Percentiles rank a stretch among this genome's conserved stretches.
Evolutionary conservation across 2,797 vertebrate genomes (phyloP).

Genomic region (Ciconia nigra): DNA sequence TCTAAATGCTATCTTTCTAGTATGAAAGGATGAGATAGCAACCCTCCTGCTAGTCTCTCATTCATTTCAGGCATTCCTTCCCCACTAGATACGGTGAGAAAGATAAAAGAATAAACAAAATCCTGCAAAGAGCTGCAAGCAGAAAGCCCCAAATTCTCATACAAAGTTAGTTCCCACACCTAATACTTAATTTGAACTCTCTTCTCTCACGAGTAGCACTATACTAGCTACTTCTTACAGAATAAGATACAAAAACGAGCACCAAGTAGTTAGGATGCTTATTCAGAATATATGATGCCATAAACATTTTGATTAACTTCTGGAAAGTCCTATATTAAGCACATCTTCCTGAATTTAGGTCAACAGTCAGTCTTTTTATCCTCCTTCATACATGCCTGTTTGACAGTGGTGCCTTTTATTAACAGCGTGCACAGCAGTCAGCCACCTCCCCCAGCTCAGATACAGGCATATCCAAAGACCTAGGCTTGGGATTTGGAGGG

Average conservation of each 20-base stretch:
- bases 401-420: background rate
- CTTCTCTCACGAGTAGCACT: background rate
- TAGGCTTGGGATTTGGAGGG: background rate
- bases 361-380: background rate
- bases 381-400: background rate
- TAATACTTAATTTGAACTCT: background rate
- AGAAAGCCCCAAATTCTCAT: background rate
- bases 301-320: background rate
- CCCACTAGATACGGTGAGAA: background rate
- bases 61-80: background rate
- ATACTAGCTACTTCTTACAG: background rate
- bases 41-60: background rate
- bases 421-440: accelerated
- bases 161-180: background rate
- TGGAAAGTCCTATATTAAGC: background rate
- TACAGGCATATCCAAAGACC: background rate
- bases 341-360: background rate
- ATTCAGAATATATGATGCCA: background rate
- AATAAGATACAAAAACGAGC: background rate
- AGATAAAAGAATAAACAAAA: background rate
- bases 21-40: accelerated
- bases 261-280: background rate
- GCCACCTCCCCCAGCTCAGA: accelerated
- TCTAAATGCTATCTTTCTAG: background rate
- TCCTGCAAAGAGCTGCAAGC: background rate